phyloP scores from a whole-genome alignment of 2,113 vertebrate genomes.

The Fukomys damarensis region DNA sequence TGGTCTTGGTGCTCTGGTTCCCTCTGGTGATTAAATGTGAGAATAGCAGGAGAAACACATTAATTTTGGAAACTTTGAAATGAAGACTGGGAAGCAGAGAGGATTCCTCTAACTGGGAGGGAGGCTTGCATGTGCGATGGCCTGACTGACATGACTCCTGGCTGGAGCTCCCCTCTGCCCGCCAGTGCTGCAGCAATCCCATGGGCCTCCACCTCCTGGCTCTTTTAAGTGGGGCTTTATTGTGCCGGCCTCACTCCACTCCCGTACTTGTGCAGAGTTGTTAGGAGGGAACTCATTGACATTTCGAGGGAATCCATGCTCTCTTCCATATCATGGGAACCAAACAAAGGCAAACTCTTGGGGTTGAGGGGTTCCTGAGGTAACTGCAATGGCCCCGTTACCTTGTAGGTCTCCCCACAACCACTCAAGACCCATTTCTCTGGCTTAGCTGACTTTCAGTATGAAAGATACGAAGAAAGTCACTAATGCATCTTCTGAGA shows the following conservation, averaged over 20 bases:
- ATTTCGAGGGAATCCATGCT: not conserved
- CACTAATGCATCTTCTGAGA: not conserved
- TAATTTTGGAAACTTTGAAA: slow-evolving; percentile 25
- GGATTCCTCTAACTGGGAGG: not conserved
- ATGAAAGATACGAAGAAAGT: not conserved
- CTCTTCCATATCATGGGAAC: not conserved
- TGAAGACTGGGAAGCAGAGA: not conserved
- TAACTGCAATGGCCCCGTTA: not conserved
- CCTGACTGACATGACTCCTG: not conserved
- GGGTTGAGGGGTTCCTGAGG: not conserved
- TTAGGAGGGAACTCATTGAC: not conserved
- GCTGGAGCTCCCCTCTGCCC: not conserved
- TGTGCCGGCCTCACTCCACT: too few species aligned
- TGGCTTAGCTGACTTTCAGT: not conserved
- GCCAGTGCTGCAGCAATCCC: not conserved
- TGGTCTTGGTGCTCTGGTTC: slow-evolving; percentile 60
- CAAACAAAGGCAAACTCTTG: not conserved
- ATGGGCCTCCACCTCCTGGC: not conserved
- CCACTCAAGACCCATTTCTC: not conserved
- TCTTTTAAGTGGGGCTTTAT: not conserved
- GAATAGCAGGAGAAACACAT: slow-evolving; percentile 28
- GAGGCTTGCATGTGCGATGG: not conserved
- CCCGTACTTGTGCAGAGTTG: not conserved
- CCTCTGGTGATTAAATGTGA: slow-evolving; percentile 61
- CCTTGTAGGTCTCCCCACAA: not conserved